These are phyloP conservation scores for Alloscopus bannaensis DNA, from an alignment of 2,888 invertebrate species.

Conservation along the genomic window DNA sequence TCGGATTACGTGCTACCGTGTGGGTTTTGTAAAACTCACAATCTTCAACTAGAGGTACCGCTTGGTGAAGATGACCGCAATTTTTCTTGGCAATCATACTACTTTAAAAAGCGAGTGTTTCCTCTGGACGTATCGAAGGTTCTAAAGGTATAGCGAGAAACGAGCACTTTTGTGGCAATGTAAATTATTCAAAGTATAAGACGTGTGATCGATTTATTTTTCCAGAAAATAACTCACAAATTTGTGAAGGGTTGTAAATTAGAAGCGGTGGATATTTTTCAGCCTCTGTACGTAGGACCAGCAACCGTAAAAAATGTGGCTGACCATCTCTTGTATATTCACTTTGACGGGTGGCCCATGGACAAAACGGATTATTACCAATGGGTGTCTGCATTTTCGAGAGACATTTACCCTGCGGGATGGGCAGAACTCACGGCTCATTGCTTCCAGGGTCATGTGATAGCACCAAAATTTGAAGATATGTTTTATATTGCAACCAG, in stretches of 20 bases:
- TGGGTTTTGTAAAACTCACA: slow-evolving; percentile 55
- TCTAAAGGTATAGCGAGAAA: slow-evolving; percentile 22
- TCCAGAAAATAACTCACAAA: slow-evolving; percentile 36
- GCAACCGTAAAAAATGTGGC: slow-evolving; percentile 57
- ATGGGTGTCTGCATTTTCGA: slow-evolving; percentile 56
- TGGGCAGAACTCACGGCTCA: slow-evolving; percentile 66
- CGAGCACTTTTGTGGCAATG: background rate
- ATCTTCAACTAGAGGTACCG: slow-evolving; percentile 46
- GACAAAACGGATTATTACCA: slow-evolving; percentile 27
- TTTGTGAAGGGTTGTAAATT: slow-evolving; percentile 62
- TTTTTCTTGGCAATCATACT: slow-evolving; percentile 56
- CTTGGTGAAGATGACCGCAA: background rate
- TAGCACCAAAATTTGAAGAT: slow-evolving; percentile 14
- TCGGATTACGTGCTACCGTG: slow-evolving; percentile 63
- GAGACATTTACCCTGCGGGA: slow-evolving; percentile 67
- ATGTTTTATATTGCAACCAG: background rate
- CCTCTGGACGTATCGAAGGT: slow-evolving; percentile 21
- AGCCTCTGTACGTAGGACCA: slow-evolving; percentile 60
- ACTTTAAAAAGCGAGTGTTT: background rate
- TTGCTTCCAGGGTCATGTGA: slow-evolving; percentile 44
- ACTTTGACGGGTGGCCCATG: slow-evolving; percentile 66
- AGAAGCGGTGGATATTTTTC: slow-evolving; percentile 61
- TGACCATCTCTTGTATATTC: slow-evolving; percentile 56
- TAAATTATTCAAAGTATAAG: too few relatives aligned
- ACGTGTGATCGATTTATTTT: too few relatives aligned